phyloP scores from a whole-genome alignment of 2,888 invertebrate species.

The Hirudinaria manillensis region DNA sequence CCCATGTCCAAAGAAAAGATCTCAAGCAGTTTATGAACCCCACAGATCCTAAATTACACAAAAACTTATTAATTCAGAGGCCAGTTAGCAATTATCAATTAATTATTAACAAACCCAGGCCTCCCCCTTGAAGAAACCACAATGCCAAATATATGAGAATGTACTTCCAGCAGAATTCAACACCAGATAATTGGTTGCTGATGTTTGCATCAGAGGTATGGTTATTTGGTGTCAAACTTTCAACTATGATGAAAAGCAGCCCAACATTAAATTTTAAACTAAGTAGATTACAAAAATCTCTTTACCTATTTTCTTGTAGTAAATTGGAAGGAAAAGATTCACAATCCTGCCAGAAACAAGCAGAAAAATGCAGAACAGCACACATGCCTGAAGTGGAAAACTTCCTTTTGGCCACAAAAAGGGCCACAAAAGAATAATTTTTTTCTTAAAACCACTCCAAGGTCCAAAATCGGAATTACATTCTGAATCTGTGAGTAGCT shows the following conservation, averaged over 20 bases:
- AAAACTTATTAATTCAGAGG: no score
- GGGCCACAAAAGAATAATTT: conserved; percentile 67
- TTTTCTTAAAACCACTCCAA: conserved; percentile 60
- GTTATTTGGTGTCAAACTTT: conserved; percentile 65
- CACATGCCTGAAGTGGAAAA: conserved; percentile 65
- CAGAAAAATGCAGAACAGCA: conserved; percentile 72
- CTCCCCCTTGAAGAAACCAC: conserved; percentile 87
- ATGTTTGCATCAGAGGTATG: neutral
- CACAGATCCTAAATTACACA: conserved; percentile 43
- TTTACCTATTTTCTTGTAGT: conserved; percentile 82
- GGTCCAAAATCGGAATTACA: conserved; percentile 37
- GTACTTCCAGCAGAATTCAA: conserved; percentile 76
- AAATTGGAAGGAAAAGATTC: conserved; percentile 86
- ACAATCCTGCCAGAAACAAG: conserved; percentile 74
- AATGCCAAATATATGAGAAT: conserved; percentile 77
- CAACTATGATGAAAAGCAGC: conserved; percentile 62
- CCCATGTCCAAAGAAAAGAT: conserved; percentile 85
- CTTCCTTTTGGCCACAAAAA: conserved; percentile 80
- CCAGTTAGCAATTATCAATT: no score
- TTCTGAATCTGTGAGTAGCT: no score
- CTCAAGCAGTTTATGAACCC: conserved; percentile 85
- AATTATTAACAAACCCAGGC: neutral
- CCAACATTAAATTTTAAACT: neutral
- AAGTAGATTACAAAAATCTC: conserved; percentile 25
- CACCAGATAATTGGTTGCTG: conserved; percentile 27